Percentiles rank a stretch among this genome's conserved stretches.
These are phyloP conservation scores for Meda fulgida DNA, from an alignment of 2,797 vertebrate genomes.

Conservation along the genomic window DNA sequence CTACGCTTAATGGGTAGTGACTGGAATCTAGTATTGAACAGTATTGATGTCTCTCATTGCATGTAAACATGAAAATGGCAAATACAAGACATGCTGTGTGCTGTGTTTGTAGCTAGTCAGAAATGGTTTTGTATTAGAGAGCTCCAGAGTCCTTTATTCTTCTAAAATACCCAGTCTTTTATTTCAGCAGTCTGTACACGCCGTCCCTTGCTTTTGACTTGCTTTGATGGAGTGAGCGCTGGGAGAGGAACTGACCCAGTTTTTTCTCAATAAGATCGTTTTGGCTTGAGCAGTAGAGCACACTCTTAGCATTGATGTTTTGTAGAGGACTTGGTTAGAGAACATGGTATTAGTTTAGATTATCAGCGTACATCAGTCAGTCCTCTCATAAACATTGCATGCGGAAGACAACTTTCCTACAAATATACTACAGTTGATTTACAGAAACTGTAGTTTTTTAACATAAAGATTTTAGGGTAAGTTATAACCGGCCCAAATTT, in stretches of 20 bases:
- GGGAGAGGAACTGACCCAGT: conserved; percentile 45
- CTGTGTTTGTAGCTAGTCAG: neutral
- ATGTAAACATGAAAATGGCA: neutral
- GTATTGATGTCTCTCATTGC: neutral
- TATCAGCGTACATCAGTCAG: neutral
- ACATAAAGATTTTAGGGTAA: neutral
- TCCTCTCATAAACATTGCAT: neutral
- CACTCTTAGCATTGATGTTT: conserved; percentile 16
- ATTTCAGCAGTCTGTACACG: conserved; percentile 29
- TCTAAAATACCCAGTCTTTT: neutral
- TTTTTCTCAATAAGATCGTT: conserved; percentile 39
- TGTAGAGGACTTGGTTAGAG: conserved; percentile 5
- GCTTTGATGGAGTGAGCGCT: conserved; percentile 40
- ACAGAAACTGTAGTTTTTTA: too few relatives aligned
- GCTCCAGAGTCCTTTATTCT: neutral
- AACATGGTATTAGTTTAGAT: conserved; percentile 13
- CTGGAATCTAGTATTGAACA: conserved; percentile 15
- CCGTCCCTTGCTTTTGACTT: conserved; percentile 3
- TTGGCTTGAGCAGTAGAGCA: conserved; percentile 22
- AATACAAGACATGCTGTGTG: neutral
- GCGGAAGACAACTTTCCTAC: neutral
- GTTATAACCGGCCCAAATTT: neutral
- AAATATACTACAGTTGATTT: neutral
- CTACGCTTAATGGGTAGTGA: conserved; percentile 8
- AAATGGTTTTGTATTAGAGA: neutral